phyloP scores from a whole-genome alignment of 2,888 invertebrate genomes.

The Drosophila nr. perissopoda region DNA sequence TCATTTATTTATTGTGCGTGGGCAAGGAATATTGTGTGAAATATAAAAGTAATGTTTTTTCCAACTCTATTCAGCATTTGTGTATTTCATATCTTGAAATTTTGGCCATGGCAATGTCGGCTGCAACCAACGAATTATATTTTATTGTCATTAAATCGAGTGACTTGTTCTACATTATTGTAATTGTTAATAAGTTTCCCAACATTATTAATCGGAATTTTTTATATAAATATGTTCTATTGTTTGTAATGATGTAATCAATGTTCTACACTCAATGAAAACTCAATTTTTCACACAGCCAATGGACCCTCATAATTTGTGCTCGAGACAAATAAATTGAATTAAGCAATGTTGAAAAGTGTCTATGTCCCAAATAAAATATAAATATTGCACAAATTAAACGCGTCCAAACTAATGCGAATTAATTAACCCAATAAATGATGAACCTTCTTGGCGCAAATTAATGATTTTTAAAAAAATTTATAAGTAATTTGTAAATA shows the following conservation, averaged over 20 bases:
- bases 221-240: neutral
- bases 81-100: no score
- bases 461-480: constrained; percentile 10
- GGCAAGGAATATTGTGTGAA: neutral
- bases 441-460: constrained; percentile 1
- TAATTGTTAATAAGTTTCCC: neutral
- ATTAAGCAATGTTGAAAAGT: neutral
- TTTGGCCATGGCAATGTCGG: neutral
- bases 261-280: neutral
- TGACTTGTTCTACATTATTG: neutral
- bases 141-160: neutral
- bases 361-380: neutral
- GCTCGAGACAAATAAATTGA: neutral
- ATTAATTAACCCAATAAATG: constrained; percentile 6
- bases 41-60: neutral
- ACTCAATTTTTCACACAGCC: neutral
- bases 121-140: neutral
- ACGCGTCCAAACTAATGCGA: neutral
- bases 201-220: neutral
- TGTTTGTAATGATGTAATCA: neutral
- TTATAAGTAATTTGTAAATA: constrained; percentile 21
- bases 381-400: neutral
- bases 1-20: neutral
- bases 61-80: neutral
- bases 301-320: neutral